Percentiles rank a stretch among this genome's conserved stretches.
Conservation (phyloP, 1,140 invertebrate species). For the Eriosoma lanigerum region DNA sequence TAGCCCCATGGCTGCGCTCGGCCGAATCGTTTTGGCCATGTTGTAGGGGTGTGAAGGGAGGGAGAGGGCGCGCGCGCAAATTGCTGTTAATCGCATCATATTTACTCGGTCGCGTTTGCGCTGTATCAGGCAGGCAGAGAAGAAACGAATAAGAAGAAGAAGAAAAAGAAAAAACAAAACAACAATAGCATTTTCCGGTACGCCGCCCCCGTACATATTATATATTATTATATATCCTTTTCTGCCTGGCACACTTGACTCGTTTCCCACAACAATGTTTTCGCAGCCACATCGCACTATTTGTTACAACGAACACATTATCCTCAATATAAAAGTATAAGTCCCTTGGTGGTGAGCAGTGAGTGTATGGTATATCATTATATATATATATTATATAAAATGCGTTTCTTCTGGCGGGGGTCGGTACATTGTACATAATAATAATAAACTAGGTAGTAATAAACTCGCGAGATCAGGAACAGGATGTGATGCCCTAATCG, state of each 20-base stretch:
- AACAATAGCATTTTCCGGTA: slow-evolving; percentile 46
- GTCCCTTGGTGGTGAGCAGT: too few species aligned
- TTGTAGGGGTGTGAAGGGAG: neutral
- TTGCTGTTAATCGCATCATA: slow-evolving; percentile 48
- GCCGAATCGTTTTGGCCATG: too few species aligned
- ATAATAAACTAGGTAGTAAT: too few species aligned
- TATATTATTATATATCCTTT: slow-evolving; percentile 26
- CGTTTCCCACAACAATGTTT: slow-evolving; percentile 48
- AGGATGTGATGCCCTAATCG: neutral
- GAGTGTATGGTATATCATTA: neutral
- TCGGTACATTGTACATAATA: too few species aligned
- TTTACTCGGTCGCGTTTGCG: slow-evolving; percentile 38
- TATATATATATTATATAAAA: neutral
- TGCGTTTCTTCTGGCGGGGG: too few species aligned
- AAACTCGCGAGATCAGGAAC: too few species aligned
- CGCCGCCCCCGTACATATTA: neutral
- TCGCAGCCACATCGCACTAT: neutral
- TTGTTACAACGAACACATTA: slow-evolving; percentile 22
- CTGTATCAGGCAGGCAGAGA: neutral
- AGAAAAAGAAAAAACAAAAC: neutral
- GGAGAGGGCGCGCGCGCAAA: neutral
- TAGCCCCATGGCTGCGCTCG: too few species aligned
- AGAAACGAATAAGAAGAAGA: neutral
- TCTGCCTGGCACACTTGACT: slow-evolving; percentile 46
- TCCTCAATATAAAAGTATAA: too few species aligned